Base-by-base conservation (phyloP, 2,888 invertebrate genomes). In the Tipula lateralis region DNA sequence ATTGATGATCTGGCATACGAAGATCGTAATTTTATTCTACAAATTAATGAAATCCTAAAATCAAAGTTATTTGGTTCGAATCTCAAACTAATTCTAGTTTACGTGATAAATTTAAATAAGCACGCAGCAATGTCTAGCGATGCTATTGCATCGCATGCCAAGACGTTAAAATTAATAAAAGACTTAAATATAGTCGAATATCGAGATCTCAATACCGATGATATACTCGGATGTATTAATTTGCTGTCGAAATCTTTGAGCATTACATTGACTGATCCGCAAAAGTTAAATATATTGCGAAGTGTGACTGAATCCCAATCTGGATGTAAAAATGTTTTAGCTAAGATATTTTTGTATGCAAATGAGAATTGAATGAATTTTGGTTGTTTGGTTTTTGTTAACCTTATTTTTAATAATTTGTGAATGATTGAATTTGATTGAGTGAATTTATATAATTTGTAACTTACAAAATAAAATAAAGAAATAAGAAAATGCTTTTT, bases 271-370 rank as follows among this genome's bases (percentile, higher is more conserved):
- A 44, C 44, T 6, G 44, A 86, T 16, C 50, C 36, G 6, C 85
- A 87, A 83, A 84, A 88, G 1, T 32, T 87, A 1, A 88, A 89
- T 24, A 87, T 90, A 83, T 84, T 87, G n/a, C 86, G 85, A 6
- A 85, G 87, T 13, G 87, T 87, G 32, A 87, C 89, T 85, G 86
- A 87, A 0, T 19, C 66, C 0, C 85, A 85, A 13, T 88, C 89
- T 0, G 90, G 90, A 0, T 90, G 90, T 86, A 90, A 90, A 86
- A 87, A 87, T 19, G 88, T 89, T 4, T 87, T 87, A 84, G 87
- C 89, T 13, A 90, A 89, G 85, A 87, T 89, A 0, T 19, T 88
- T 13, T 84, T 88, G 36, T 88, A 87, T 84, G 85, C 84, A 50
- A 44, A 84, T 29, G 34, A 32, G n/a, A 80, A 82, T 66, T 66